Evolutionary conservation across 2,888 invertebrate genomes (phyloP), one percentile per base, ranked within the genome.

Genomic region (Lordiphosa andalusiaca): DNA sequence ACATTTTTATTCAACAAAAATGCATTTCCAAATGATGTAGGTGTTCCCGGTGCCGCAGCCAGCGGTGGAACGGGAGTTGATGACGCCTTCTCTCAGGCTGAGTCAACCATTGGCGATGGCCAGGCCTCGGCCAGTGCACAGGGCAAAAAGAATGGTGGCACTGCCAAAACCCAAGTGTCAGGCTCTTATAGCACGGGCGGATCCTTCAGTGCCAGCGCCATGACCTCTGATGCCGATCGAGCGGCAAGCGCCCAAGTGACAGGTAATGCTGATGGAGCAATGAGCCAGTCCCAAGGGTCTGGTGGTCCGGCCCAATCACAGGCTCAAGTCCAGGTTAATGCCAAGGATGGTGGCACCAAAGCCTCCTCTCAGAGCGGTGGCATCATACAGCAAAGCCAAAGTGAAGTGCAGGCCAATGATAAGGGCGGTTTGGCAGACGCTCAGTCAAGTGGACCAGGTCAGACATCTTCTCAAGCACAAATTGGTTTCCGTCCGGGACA

Each of bases 381-480:
- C 4, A 89, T 91, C 69, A 92, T 93, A 83, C 95, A 95, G 83
- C 94, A 94, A n/a, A 95, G 90, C 61, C 90, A 90, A 64, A 90
- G 90, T 51, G 89, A 90, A 67, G 90, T 96, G 0, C 94, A 95
- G 90, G 95, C 95, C 3, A 94, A 94, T 66, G 92, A 93, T 30
- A 94, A 93, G 88, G 96, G 96, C 13, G 96, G 96, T 4, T 92
- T 95, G 91, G 95, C 96, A 2, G 95, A 96, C 87, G 95, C 96
- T 0, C 95, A 96, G 90, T 94, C 96, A 0, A 93, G 93, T 78
- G 96, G 95, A 0, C 94, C 94, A 2, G 96, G 95, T 4, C 94
- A 93, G 77, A 95, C 96, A 1, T 95, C 95, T 0, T 96, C 95
- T 33, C 96, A 96, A 90, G 96, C 96, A 3, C 96, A 96, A 90